Evolutionary conservation across 2,888 invertebrate species (phyloP).

Genomic region (Phengaris alcon): DNA sequence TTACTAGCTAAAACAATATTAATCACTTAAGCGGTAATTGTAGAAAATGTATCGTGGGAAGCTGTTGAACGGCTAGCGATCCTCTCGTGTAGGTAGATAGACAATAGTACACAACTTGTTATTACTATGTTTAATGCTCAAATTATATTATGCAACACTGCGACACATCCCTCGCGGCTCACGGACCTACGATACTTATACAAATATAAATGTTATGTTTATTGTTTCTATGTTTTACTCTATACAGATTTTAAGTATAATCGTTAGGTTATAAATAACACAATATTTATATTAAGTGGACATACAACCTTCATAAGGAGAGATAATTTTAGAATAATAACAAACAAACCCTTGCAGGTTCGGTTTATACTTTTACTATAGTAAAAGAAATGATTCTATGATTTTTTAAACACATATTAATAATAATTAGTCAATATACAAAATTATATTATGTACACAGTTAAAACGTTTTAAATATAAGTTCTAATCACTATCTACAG

Average conservation of each 20-base stretch:
- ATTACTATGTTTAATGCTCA: constrained; percentile 14
- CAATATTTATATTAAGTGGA: constrained; percentile 69
- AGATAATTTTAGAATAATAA: constrained; percentile 56
- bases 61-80: not conserved
- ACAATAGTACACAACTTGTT: constrained; percentile 16
- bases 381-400: constrained; percentile 36
- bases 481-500: constrained; percentile 30
- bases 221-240: constrained; percentile 57
- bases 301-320: constrained; percentile 76
- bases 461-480: constrained; percentile 36
- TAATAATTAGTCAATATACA: constrained; percentile 42
- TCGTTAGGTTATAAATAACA: constrained; percentile 71
- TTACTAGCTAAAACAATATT: no score
- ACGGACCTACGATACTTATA: constrained; percentile 55
- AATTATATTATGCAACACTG: constrained; percentile 16
- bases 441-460: constrained; percentile 43
- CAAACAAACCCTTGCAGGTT: constrained; percentile 50
- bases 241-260: constrained; percentile 60
- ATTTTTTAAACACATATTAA: constrained; percentile 40
- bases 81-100: constrained; percentile 7
- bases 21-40: not conserved
- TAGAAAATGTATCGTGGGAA: not conserved
- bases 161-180: constrained; percentile 7
- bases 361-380: constrained; percentile 38
- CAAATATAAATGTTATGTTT: constrained; percentile 52